phyloP scores from a whole-genome alignment of 2,888 invertebrate genomes.

The Drosophila cognata region DNA sequence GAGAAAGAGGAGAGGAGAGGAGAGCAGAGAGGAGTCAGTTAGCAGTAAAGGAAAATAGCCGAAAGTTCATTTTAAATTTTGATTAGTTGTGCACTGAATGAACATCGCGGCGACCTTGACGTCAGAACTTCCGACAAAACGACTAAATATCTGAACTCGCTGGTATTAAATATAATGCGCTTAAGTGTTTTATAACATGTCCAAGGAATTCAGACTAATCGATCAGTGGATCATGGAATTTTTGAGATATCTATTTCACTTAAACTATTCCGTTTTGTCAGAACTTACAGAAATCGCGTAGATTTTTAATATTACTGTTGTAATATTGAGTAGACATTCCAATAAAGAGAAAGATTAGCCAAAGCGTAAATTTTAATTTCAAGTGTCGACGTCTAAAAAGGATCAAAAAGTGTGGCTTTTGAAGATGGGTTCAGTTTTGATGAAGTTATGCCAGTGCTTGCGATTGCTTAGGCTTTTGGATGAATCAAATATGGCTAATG shows the following conservation, averaged over 20 bases:
- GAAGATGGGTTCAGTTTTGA: background rate
- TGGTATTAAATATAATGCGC: background rate
- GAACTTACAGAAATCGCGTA: background rate
- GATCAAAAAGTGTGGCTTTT: background rate
- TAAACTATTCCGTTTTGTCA: background rate
- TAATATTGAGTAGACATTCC: background rate
- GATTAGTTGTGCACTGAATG: conserved; percentile 53
- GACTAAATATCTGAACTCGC: background rate
- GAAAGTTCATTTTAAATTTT: conserved; percentile 76
- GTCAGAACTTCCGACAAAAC: conserved; percentile 31
- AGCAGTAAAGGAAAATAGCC: conserved; percentile 40
- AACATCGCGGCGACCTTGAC: conserved; percentile 53
- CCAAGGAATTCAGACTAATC: conserved; percentile 2
- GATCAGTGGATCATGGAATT: no score
- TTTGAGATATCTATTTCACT: background rate
- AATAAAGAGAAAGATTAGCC: background rate
- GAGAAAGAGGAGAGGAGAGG: background rate
- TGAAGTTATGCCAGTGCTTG: background rate
- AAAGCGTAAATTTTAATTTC: background rate
- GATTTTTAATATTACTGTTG: background rate
- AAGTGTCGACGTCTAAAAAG: background rate
- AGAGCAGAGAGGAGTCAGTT: conserved; percentile 3
- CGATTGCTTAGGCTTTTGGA: background rate
- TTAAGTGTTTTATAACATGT: background rate
- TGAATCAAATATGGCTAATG: background rate